Evolutionary conservation across 2,888 invertebrate species (phyloP).

Genomic region (Norana najaformis): DNA sequence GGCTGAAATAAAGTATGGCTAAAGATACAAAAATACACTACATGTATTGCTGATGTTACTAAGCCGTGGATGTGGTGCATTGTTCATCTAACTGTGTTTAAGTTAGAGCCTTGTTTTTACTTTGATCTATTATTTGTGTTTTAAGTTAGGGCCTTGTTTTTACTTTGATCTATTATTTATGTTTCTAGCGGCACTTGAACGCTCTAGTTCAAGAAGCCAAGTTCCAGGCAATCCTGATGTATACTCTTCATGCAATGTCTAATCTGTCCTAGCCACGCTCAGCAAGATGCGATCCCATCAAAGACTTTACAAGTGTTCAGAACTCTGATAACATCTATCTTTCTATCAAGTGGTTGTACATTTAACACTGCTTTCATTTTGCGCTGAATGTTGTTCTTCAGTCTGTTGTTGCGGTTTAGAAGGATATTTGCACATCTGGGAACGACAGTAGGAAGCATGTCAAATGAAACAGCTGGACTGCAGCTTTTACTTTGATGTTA

Average conservation of each 20-base stretch:
- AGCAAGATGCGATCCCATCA: not conserved
- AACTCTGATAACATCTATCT: slow-evolving; percentile 23
- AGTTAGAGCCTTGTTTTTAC: not conserved
- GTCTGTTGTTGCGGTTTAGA: not conserved
- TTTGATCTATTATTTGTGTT: slow-evolving; percentile 9
- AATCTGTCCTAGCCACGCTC: not conserved
- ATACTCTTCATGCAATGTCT: not conserved
- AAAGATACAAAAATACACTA: not conserved
- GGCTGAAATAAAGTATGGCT: not conserved
- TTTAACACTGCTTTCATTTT: not conserved
- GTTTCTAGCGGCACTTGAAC: slow-evolving; percentile 23
- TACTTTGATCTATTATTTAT: slow-evolving; percentile 1
- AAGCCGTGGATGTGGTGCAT: not conserved
- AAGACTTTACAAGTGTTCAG: slow-evolving; percentile 5
- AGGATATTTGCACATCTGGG: not conserved
- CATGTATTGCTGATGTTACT: not conserved
- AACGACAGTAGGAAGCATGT: not conserved
- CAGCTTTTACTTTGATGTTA: not conserved
- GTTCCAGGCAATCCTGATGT: slow-evolving; percentile 10
- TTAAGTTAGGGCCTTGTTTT: not conserved
- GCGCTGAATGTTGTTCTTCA: not conserved
- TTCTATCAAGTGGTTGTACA: not conserved
- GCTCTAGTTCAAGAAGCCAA: slow-evolving; percentile 20
- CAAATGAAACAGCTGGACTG: not conserved
- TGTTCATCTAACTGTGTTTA: not conserved